Conservation (phyloP, 2,797 vertebrate genomes). For the Arrhamphus sclerolepis region DNA sequence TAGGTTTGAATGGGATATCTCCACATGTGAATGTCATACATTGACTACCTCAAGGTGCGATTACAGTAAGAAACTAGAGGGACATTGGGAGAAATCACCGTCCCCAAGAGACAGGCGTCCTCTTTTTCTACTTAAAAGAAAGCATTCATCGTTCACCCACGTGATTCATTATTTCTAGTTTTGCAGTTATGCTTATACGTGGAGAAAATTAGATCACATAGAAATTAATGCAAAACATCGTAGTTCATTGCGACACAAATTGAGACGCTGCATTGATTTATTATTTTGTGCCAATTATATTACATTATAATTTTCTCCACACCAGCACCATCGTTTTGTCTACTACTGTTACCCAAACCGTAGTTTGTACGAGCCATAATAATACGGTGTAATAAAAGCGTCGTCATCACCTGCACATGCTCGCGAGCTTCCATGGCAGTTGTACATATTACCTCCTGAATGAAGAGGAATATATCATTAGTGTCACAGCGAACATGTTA, state of each 20-base stretch:
- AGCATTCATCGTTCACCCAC: not conserved
- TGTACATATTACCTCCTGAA: not conserved
- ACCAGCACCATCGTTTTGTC: conserved; percentile 3
- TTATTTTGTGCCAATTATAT: conserved; percentile 8
- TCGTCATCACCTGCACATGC: not conserved
- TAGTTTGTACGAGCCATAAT: not conserved
- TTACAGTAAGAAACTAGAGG: not conserved
- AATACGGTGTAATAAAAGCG: too few relatives aligned
- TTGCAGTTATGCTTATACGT: too few relatives aligned
- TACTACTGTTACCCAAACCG: not conserved
- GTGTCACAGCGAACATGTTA: not conserved
- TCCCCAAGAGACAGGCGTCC: not conserved
- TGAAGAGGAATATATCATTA: too few relatives aligned
- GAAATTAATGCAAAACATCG: too few relatives aligned
- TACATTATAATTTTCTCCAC: not conserved
- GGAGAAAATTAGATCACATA: too few relatives aligned
- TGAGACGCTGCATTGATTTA: not conserved
- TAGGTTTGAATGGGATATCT: not conserved
- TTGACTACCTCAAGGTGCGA: conserved; percentile 17
- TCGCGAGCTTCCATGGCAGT: not conserved
- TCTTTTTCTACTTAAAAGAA: not conserved
- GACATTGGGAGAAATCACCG: not conserved
- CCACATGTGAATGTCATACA: conserved; percentile 15
- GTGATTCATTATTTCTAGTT: not conserved
- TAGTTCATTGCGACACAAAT: too few relatives aligned